Evolutionary conservation across 2,888 invertebrate genomes (phyloP).

Genomic region (Heliconius erato): DNA sequence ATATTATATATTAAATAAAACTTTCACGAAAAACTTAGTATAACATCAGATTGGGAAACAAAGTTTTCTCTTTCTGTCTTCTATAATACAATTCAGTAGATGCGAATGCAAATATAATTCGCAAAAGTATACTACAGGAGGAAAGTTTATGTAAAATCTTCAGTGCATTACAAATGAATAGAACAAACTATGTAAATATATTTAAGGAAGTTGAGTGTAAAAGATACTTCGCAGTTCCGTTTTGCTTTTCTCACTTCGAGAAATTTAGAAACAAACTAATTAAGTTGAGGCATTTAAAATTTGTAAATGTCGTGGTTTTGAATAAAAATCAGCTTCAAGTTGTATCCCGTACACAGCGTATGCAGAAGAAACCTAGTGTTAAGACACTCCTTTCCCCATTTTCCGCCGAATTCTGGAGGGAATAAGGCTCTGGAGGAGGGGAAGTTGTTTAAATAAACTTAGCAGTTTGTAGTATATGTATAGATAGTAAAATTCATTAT

Average conservation of each 20-base stretch:
- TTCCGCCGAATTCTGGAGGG: too few species aligned
- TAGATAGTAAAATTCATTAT: too few species aligned
- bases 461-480: too few species aligned
- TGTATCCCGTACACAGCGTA: too few species aligned
- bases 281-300: not conserved
- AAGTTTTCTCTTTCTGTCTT: not conserved
- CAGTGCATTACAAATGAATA: not conserved
- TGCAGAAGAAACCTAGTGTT: too few species aligned
- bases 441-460: too few species aligned
- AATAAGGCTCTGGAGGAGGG: too few species aligned
- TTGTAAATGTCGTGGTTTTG: too few species aligned
- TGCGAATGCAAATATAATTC: slow-evolving; percentile 9
- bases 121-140: not conserved
- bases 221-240: slow-evolving; percentile 13
- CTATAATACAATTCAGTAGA: not conserved
- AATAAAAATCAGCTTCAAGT: too few species aligned
- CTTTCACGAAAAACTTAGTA: not conserved
- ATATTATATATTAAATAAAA: not conserved
- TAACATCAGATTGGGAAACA: not conserved
- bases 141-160: slow-evolving; percentile 14
- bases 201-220: slow-evolving; percentile 1
- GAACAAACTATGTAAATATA: slow-evolving; percentile 1
- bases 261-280: not conserved
- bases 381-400: too few species aligned
- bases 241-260: not conserved